Percentiles rank a stretch among this genome's conserved stretches.
These are phyloP conservation scores for Psilopogon haemacephalus DNA, from an alignment of 2,113 vertebrate genomes.

Conservation along the genomic window DNA sequence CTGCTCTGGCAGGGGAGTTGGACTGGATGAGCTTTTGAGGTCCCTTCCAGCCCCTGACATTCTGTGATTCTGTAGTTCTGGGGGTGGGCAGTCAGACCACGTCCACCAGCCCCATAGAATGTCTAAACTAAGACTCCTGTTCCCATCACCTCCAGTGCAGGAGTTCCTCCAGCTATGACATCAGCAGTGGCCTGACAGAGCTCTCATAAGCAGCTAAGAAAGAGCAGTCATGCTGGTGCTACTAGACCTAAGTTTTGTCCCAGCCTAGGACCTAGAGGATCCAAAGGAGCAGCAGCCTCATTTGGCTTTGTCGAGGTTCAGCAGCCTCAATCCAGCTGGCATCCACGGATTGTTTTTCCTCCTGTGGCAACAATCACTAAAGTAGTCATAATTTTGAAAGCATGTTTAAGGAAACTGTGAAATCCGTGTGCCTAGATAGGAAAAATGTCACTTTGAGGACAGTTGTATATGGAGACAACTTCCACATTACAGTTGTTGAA, in stretches of 20 bases:
- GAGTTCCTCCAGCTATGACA: background rate
- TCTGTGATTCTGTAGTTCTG: too few relatives aligned
- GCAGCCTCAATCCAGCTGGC: background rate
- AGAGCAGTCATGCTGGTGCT: fast-evolving
- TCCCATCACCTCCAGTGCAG: background rate
- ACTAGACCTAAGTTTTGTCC: background rate
- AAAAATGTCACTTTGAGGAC: background rate
- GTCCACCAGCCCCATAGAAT: background rate
- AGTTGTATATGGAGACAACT: background rate
- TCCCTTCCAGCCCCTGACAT: too few relatives aligned
- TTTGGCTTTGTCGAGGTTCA: background rate
- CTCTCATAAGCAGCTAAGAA: background rate
- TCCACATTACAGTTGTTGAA: background rate
- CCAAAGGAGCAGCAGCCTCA: background rate
- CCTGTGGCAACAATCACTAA: background rate
- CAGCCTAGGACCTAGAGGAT: background rate
- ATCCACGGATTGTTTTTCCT: background rate
- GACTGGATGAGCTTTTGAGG: too few relatives aligned
- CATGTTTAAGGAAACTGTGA: background rate
- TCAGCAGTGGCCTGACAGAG: background rate
- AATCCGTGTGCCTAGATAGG: background rate
- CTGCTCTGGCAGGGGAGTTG: too few relatives aligned
- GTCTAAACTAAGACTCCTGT: background rate
- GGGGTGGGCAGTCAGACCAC: fast-evolving
- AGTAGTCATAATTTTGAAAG: background rate